A percentile compares a stretch with the other conserved stretches of the same genome.
phyloP scores from a whole-genome alignment of 1,140 invertebrate genomes.

The Dendroctonus ponderosae region DNA sequence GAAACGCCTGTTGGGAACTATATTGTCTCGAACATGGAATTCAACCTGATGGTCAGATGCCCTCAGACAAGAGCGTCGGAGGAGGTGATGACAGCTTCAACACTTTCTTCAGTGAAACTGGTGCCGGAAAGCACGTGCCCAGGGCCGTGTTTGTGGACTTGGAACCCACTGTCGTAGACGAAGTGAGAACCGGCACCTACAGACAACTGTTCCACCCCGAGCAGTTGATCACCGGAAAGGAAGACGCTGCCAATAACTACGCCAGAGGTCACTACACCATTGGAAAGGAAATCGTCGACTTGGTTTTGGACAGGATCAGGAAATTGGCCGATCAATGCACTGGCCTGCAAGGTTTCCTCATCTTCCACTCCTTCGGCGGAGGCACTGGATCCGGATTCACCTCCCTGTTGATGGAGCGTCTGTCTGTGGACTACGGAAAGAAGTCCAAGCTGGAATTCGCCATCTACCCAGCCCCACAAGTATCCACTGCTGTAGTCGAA shows the following conservation, averaged over 20 bases:
- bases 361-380: slow-evolving; percentile 88
- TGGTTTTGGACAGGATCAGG: slow-evolving; percentile 72
- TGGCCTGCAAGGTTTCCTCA: slow-evolving; percentile 74
- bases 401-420: slow-evolving; percentile 73
- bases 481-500: slow-evolving; percentile 68
- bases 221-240: slow-evolving; percentile 70
- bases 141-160: slow-evolving; percentile 11
- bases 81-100: slow-evolving; percentile 33
- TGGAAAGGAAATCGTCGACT: slow-evolving; percentile 80
- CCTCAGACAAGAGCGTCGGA: no score
- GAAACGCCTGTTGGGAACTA: no score
- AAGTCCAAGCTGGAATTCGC: slow-evolving; percentile 76
- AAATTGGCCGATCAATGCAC: slow-evolving; percentile 77
- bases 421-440: slow-evolving; percentile 73
- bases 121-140: slow-evolving; percentile 6
- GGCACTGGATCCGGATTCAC: slow-evolving; percentile 86
- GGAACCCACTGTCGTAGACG: slow-evolving; percentile 53
- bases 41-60: no score
- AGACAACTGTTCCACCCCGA: slow-evolving; percentile 73
- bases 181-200: slow-evolving; percentile 70
- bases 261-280: slow-evolving; percentile 85
- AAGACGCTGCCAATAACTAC: slow-evolving; percentile 84
- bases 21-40: no score
- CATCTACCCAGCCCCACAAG: slow-evolving; percentile 75
- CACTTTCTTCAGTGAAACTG: slow-evolving; percentile 6